phyloP scores from a whole-genome alignment of 2,888 invertebrate species.

The Tetranychus piercei region DNA sequence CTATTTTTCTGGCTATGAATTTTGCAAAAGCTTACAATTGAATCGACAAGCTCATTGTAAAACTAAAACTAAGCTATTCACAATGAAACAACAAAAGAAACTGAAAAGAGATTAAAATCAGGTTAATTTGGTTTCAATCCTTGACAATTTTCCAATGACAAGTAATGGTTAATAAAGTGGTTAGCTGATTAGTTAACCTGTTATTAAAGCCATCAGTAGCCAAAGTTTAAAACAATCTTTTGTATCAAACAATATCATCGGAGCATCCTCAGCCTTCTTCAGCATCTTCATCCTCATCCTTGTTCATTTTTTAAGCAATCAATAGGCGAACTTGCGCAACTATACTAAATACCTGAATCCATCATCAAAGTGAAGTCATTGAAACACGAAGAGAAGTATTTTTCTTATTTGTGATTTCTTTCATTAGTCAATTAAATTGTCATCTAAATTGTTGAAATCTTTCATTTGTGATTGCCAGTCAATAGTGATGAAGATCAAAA shows the following conservation, averaged over 20 bases:
- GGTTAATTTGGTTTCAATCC: neutral
- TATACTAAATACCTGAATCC: no score
- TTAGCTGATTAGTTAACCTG: neutral
- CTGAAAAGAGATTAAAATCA: neutral
- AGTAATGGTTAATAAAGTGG: neutral
- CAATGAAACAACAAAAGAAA: neutral
- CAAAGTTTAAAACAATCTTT: neutral
- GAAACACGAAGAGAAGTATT: neutral
- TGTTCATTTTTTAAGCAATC: neutral
- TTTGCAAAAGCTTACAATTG: neutral
- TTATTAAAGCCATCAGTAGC: neutral
- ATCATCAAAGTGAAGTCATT: neutral
- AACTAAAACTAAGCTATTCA: neutral
- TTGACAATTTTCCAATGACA: neutral
- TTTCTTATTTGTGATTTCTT: neutral
- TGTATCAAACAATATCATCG: neutral
- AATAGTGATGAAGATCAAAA: neutral
- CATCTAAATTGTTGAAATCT: neutral
- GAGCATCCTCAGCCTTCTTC: neutral
- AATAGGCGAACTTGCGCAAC: neutral
- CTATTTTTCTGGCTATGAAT: no score
- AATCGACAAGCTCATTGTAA: neutral
- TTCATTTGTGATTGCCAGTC: neutral
- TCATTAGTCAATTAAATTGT: neutral
- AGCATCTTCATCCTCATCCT: neutral